These are phyloP conservation scores for Eriosoma lanigerum DNA, from an alignment of 1,140 invertebrate species.

Conservation along the genomic window DNA sequence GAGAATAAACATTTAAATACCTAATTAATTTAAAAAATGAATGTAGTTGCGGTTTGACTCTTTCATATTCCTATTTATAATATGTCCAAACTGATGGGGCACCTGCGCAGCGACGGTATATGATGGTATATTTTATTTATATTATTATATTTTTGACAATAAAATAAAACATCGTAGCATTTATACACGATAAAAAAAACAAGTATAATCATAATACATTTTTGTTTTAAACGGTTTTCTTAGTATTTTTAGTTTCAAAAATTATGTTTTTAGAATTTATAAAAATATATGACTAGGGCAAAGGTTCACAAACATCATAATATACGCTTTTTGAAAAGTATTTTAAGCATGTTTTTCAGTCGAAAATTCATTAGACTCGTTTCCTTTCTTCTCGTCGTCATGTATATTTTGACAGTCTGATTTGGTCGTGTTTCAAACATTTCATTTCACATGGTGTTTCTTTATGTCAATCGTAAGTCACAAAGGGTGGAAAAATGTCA, in stretches of 20 bases:
- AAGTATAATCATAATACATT: background rate
- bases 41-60: background rate
- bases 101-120: no score
- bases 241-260: background rate
- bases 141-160: background rate
- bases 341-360: background rate
- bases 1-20: conserved; percentile 13
- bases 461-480: conserved; percentile 20
- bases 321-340: background rate
- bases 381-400: background rate
- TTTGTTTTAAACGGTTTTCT: background rate
- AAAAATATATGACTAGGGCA: background rate
- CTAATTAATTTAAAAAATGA: conserved; percentile 9
- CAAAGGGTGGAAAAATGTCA: background rate
- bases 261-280: background rate
- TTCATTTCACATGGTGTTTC: conserved; percentile 30
- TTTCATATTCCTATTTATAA: background rate
- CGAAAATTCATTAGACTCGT: conserved; percentile 13
- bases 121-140: background rate
- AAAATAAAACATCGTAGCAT: no score
- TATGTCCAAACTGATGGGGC: background rate
- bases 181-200: no score
- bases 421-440: background rate
- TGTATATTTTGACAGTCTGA: background rate
- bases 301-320: background rate